A percentile compares a stretch with the other conserved stretches of the same genome.
Evolutionary conservation across 2,113 vertebrate genomes (phyloP).

Genomic region (Rynchops niger): DNA sequence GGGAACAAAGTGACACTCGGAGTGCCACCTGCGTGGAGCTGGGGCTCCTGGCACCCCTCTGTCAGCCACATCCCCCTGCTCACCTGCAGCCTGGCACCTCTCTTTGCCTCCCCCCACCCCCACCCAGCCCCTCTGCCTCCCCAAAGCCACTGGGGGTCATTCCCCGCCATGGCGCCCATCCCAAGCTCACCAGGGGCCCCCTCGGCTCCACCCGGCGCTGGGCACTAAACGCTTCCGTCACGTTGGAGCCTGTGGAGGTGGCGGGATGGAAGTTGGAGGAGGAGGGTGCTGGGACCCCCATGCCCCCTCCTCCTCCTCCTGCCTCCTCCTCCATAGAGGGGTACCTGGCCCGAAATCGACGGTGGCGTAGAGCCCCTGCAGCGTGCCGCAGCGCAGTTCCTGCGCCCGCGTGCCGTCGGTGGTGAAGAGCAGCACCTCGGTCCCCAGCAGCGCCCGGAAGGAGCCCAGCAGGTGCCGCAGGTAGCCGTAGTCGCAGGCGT

Average conservation of each 20-base stretch:
- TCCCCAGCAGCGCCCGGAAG: constrained; percentile 83
- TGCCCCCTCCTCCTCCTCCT: neutral
- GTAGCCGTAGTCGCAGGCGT: constrained; percentile 87
- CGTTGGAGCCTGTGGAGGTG: constrained; percentile 79
- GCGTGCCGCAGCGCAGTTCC: constrained; percentile 86
- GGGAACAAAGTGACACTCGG: neutral
- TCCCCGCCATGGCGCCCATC: fast-evolving
- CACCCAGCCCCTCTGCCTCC: neutral
- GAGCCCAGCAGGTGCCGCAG: constrained; percentile 81
- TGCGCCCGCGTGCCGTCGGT: constrained; percentile 80
- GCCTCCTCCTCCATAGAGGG: neutral
- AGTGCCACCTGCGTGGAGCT: neutral
- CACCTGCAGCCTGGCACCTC: neutral
- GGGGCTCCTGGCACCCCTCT: neutral
- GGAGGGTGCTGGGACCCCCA: neutral
- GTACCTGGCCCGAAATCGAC: constrained; percentile 94
- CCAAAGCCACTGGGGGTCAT: fast-evolving
- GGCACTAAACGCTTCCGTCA: constrained; percentile 79
- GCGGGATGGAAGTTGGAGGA: neutral
- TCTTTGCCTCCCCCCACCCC: neutral
- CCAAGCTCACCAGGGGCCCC: constrained; percentile 88
- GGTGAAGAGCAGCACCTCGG: constrained; percentile 89
- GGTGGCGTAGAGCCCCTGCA: constrained; percentile 88
- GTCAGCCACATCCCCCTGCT: neutral
- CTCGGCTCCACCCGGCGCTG: constrained; percentile 84